Conservation (phyloP, 2,113 vertebrate genomes). For the Ivindomyrus marchei region DNA sequence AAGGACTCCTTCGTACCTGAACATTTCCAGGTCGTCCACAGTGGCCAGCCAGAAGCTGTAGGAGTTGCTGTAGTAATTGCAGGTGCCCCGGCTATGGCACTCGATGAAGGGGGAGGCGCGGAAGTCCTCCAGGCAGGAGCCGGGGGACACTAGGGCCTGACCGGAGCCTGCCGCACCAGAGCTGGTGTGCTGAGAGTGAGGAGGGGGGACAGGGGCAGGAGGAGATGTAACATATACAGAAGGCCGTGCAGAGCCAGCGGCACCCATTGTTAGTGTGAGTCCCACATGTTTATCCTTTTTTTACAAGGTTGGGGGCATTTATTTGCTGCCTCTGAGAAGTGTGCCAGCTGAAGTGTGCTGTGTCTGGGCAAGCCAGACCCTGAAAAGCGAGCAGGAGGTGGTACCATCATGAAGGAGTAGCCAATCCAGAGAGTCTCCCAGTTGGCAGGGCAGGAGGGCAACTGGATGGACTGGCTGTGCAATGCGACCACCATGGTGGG, state of each 20-base stretch:
- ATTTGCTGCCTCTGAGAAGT: neutral
- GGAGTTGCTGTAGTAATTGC: neutral
- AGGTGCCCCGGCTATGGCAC: neutral
- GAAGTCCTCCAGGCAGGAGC: neutral
- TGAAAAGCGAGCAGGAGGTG: neutral
- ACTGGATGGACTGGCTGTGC: conserved; percentile 93
- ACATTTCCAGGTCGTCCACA: neutral
- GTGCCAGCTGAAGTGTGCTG: neutral
- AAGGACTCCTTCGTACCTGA: neutral
- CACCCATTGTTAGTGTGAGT: neutral
- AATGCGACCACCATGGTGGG: conserved; percentile 93
- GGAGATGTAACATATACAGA: neutral
- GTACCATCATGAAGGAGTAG: conserved; percentile 99
- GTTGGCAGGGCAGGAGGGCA: conserved; percentile 73
- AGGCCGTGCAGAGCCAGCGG: neutral
- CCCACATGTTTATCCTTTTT: neutral
- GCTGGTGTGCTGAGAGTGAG: neutral
- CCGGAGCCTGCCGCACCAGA: neutral
- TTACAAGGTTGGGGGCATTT: neutral
- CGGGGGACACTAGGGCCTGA: neutral
- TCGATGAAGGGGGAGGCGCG: neutral
- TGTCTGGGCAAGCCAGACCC: neutral
- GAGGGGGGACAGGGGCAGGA: neutral
- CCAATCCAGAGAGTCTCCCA: conserved; percentile 93
- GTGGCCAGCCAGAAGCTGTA: neutral